A percentile compares a stretch with the other conserved stretches of the same genome.
phyloP scores from a whole-genome alignment of 2,888 invertebrate genomes.

The Standfussiana lucernea region DNA sequence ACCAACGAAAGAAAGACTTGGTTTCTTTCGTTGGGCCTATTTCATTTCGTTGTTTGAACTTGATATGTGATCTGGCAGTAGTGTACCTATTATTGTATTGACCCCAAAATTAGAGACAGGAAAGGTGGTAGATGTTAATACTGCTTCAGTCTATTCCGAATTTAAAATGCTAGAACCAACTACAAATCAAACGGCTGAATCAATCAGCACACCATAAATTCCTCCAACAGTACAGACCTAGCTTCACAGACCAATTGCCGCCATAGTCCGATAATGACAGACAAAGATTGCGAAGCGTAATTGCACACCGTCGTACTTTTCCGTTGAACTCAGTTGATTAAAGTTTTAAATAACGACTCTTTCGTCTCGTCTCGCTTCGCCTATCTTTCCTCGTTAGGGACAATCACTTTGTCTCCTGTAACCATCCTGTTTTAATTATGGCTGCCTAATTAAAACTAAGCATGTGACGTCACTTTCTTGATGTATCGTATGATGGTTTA shows the following conservation, averaged over 20 bases:
- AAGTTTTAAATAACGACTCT: slow-evolving; percentile 61
- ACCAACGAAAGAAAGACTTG: too few relatives aligned
- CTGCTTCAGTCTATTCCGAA: neutral
- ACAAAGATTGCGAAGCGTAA: slow-evolving; percentile 52
- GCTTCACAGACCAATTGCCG: slow-evolving; percentile 33
- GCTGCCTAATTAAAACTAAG: slow-evolving; percentile 57
- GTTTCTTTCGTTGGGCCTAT: neutral
- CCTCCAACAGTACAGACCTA: neutral
- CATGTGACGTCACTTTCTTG: slow-evolving; percentile 32
- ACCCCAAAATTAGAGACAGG: neutral
- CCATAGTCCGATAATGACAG: slow-evolving; percentile 47
- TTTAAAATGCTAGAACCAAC: neutral
- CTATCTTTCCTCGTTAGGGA: slow-evolving; percentile 55
- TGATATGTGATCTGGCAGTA: neutral
- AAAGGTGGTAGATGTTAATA: neutral
- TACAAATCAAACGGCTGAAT: neutral
- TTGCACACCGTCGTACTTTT: slow-evolving; percentile 48
- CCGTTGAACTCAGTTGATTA: slow-evolving; percentile 57
- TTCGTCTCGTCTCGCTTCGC: slow-evolving; percentile 42
- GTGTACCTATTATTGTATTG: neutral
- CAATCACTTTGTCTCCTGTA: slow-evolving; percentile 61
- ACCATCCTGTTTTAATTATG: slow-evolving; percentile 59
- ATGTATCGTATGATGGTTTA: slow-evolving; percentile 10
- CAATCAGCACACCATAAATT: neutral
- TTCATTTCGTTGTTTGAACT: slow-evolving; percentile 1